Base-by-base conservation (phyloP, 1,140 invertebrate species). In the Neodiprion fabricii region DNA sequence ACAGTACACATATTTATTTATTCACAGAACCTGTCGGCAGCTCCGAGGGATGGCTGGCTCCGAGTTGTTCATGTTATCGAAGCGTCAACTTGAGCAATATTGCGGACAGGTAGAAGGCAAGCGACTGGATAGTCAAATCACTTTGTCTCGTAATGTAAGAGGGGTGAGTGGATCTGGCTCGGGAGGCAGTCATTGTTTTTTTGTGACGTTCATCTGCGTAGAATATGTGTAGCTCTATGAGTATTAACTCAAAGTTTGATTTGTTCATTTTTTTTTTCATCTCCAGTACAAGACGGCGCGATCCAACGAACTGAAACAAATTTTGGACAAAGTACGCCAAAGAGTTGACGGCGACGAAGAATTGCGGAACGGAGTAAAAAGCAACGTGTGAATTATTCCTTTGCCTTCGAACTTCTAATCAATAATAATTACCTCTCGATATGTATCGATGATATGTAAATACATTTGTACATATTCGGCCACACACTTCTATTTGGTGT, bases 91-190 rank as follows among this genome's bases (percentile, higher is more conserved):
- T 49, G 93, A 95, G 77, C 90, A 91, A 50, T 90, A 92, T 77
- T 93, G 92, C 78, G 94, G 94, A 0, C 80, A 86, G 7, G 88
- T 91, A 48, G 95, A 96, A 82, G 95, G 95, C 66, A 89, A 90
- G 75, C 89, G 94, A 8, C 89, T 97, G 8, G 91, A 93, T 79
- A 93, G 93, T 65, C 94, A 95, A 82, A 87, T 97, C 28, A 91
- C 92, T 1, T 89, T 96, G 71, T 95, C 95, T 81, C 90, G 94
- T 79, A 95, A 92, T 81, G 90, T 93, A 53, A 93, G 91, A 78
- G 94, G 94, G 88, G 95, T 96, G 90, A 90, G 89, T 86, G 72
- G 53, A 40, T 48, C 1, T 68, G 65, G 66, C 17, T 61, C 21
- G 17, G 40, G n/a, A 71, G 65, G 28, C 53, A 67, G 50, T 61